Evolutionary conservation across 2,797 vertebrate species (phyloP).

Genomic region (Hephaestus fuliginosus): DNA sequence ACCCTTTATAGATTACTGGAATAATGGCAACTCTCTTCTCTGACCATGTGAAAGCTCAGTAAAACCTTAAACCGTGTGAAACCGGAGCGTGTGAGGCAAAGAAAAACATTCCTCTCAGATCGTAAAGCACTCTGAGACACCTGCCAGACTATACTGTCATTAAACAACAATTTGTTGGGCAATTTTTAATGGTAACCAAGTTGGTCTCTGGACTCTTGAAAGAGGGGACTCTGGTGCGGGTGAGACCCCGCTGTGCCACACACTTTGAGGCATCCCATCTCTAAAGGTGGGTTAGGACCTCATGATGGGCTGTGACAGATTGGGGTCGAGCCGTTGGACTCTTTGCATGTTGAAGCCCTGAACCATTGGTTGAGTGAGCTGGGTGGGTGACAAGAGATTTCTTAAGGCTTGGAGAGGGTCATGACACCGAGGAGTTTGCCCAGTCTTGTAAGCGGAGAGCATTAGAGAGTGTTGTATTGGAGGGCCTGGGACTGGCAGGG

Average conservation of each 20-base stretch:
- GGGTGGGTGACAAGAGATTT: slow-evolving; percentile 76
- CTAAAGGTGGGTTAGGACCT: slow-evolving; percentile 74
- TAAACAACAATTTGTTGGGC: slow-evolving; percentile 61
- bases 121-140: slow-evolving; percentile 36
- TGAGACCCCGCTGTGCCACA: slow-evolving; percentile 60
- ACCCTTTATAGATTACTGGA: slow-evolving; percentile 67
- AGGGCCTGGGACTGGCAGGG: slow-evolving; percentile 72
- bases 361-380: slow-evolving; percentile 59
- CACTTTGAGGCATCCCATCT: slow-evolving; percentile 62
- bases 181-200: slow-evolving; percentile 54
- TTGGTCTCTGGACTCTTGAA: slow-evolving; percentile 28
- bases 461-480: slow-evolving; percentile 55
- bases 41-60: slow-evolving; percentile 66
- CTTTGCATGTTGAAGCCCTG: slow-evolving; percentile 60
- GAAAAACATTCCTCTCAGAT: slow-evolving; percentile 47
- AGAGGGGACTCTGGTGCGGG: slow-evolving; percentile 28
- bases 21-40: slow-evolving; percentile 73
- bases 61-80: slow-evolving; percentile 56
- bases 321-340: slow-evolving; percentile 74
- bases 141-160: slow-evolving; percentile 60
- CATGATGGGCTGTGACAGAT: slow-evolving; percentile 82
- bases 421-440: slow-evolving; percentile 72
- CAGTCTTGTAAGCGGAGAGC: slow-evolving; percentile 59
- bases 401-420: slow-evolving; percentile 81
- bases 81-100: slow-evolving; percentile 55